A percentile compares a stretch with the other conserved stretches of the same genome.
Evolutionary conservation across 2,888 invertebrate species (phyloP).

Genomic region (Polydrusus cervinus): DNA sequence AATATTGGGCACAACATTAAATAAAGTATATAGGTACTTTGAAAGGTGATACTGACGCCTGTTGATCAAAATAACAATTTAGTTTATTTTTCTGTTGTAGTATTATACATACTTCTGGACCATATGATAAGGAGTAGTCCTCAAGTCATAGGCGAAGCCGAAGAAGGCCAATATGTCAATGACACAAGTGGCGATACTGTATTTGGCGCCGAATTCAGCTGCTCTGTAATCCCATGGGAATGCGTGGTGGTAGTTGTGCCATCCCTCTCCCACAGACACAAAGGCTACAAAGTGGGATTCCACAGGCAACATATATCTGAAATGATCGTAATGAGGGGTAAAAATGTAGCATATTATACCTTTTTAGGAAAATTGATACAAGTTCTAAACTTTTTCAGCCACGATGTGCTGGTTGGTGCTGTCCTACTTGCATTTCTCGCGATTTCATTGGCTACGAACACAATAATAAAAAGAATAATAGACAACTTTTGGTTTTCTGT

Average conservation of each 20-base stretch:
- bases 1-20: no score
- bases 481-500: no score
- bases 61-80: no score
- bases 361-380: no score
- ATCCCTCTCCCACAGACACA: slow-evolving; percentile 79
- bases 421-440: not conserved
- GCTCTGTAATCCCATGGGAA: slow-evolving; percentile 77
- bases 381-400: not conserved
- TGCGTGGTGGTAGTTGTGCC: slow-evolving; percentile 87
- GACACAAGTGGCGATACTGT: slow-evolving; percentile 77
- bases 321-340: slow-evolving; percentile 44
- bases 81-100: no score
- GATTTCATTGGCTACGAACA: no score
- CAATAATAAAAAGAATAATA: no score
- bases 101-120: slow-evolving; percentile 64
- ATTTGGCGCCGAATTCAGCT: slow-evolving; percentile 60
- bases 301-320: slow-evolving; percentile 76
- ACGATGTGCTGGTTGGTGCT: no score
- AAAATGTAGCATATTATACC: not conserved
- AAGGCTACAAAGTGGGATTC: slow-evolving; percentile 79
- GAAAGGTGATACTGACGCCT: no score
- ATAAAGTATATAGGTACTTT: no score
- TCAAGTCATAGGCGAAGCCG: slow-evolving; percentile 79
- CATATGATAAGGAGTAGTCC: slow-evolving; percentile 70
- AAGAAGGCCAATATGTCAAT: slow-evolving; percentile 77